Percentiles rank a stretch among this genome's conserved stretches.
Conservation (phyloP, 1,140 invertebrate genomes). For the Atta texana region DNA sequence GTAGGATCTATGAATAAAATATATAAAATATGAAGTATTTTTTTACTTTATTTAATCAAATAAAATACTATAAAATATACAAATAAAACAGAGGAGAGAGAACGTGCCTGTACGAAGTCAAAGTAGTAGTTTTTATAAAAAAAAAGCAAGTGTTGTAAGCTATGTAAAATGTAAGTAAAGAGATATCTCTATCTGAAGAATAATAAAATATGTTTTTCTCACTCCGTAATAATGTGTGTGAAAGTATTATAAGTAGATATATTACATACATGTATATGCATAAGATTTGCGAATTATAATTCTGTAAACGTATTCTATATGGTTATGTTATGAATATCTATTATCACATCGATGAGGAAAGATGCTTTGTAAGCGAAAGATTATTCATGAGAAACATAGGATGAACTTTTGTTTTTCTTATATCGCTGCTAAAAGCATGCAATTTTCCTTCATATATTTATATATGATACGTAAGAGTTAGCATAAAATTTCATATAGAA, state of each 20-base stretch:
- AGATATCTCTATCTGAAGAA: not conserved
- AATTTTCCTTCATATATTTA: conserved; percentile 12
- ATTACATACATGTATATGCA: not conserved
- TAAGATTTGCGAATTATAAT: conserved; percentile 18
- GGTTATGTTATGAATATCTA: conserved; percentile 33
- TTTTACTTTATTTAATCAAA: conserved; percentile 5
- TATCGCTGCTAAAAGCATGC: not conserved
- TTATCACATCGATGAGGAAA: conserved; percentile 45
- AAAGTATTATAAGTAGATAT: conserved; percentile 22
- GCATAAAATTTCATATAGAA: not conserved
- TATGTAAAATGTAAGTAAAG: not conserved
- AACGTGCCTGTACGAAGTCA: not conserved
- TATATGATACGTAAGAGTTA: not conserved
- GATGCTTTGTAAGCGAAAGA: conserved; percentile 39
- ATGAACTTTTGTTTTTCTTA: conserved; percentile 15
- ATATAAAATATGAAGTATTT: not conserved
- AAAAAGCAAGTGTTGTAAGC: not conserved
- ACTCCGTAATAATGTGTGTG: not conserved
- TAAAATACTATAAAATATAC: not conserved
- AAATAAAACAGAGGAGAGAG: conserved; percentile 21
- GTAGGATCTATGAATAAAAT: not conserved
- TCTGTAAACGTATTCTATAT: not conserved
- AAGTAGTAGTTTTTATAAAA: not conserved
- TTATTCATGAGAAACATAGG: conserved; percentile 59
- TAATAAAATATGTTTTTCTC: not conserved